A percentile compares a stretch with the other conserved stretches of the same genome.
Conservation (phyloP, 2,113 vertebrate species). For the Macroglossus sobrinus region DNA sequence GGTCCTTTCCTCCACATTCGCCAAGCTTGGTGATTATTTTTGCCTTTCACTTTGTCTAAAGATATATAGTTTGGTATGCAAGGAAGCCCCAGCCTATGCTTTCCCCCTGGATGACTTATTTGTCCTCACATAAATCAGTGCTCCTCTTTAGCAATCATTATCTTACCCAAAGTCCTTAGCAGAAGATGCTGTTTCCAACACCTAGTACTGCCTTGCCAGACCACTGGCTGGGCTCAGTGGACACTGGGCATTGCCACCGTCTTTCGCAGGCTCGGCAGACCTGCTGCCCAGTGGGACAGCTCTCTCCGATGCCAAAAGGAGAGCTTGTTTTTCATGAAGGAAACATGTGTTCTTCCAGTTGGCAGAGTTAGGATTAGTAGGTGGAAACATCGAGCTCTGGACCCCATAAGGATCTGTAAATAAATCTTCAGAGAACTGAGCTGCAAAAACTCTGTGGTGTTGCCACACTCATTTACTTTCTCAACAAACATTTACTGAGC, state of each 20-base stretch:
- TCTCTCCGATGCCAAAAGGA: background rate
- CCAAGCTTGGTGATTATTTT: background rate
- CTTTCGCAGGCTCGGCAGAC: background rate
- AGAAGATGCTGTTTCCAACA: background rate
- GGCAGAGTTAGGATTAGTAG: background rate
- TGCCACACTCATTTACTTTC: background rate
- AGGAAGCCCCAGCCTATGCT: rapidly evolving
- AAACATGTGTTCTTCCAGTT: background rate
- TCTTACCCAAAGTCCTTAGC: background rate
- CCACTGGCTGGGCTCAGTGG: background rate
- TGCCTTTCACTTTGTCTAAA: background rate
- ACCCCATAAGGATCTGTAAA: background rate
- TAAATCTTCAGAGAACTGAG: background rate
- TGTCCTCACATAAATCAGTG: background rate
- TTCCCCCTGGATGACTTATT: background rate
- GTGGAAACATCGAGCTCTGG: background rate
- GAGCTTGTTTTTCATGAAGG: background rate
- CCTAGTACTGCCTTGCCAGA: background rate
- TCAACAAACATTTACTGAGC: background rate
- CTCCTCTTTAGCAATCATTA: too few species aligned
- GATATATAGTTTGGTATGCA: background rate
- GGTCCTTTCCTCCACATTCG: background rate
- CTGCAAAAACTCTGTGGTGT: background rate
- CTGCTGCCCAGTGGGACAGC: background rate
- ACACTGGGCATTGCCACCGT: background rate